Evolutionary conservation across 2,888 invertebrate species (phyloP), one percentile per base, ranked within the genome.

Genomic region (Cheilosia vernalis): DNA sequence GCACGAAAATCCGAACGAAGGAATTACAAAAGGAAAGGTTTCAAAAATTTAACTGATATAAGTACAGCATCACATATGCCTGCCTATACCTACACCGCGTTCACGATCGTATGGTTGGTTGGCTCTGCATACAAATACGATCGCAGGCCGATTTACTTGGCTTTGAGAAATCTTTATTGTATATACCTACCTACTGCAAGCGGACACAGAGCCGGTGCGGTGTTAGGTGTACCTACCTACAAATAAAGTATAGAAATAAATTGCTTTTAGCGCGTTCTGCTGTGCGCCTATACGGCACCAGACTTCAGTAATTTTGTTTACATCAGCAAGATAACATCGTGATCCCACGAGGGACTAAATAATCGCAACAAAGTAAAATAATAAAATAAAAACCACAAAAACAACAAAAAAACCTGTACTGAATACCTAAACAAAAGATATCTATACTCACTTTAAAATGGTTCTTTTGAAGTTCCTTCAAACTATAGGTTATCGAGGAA

Each of bases 221-320:
- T 33, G 37, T 55, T 30, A 9, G 37, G 37, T 30, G 61, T 42
- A 30, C 15, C 19, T 10, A 24, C 24, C 30, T 44, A 42, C 2
- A 9, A 30, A 49, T 37, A 37, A 10, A 55, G 10, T 51, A 24
- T 15, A 15, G 49, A 37, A 40, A 70, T 53, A 24, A 37, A 37
- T 58, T 60, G 51, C 21, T 53, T 61, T 27, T 15, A 40, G 27
- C 30, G 3, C 42, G 44, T 9, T 61, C 60, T 27, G 53, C 33
- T 55, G 72, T 24, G 47, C 55, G 66, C 51, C 67, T 67, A 13
- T 37, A 19, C 66, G 44, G 30, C 60, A 49, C 30, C 66, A 64
- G 55, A 55, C 73, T 44, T 87, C 81, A 87, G 87, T 87, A 53
- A 60, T 85, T 81, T 81, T 66, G 73, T 74, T 85, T 72, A 85